Base-by-base conservation (phyloP, 2,113 vertebrate genomes). In the Triplophysa tibetana region DNA sequence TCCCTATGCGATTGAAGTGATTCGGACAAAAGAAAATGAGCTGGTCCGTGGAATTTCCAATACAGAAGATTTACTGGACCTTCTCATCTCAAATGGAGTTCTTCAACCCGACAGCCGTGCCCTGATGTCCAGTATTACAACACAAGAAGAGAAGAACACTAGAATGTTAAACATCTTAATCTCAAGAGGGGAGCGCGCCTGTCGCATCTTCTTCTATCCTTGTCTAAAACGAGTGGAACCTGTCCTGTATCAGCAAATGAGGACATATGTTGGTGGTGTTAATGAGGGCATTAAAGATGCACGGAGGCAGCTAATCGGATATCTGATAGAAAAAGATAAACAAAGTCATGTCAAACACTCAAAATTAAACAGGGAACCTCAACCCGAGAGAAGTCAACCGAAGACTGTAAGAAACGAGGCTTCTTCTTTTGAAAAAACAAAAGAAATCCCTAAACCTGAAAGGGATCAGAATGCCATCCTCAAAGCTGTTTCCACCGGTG, bases 171-270 rank as follows among this genome's bases (percentile, higher is more conserved):
- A 94, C 68, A 86, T 89, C 13, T 65, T 95, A 12, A 81, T 93
- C 78, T 93, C 92, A 67, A 92, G 89, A 81, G 94, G 94, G 65
- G 94, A 96, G 87, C 75, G 88, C 82, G 94, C 93, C 0, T 95
- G 93, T 77, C 89, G 91, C 2, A 90, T 94, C 19, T 95, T 95
- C 82, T 95, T 95, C 73, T 92, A 94, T 62, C 94, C 95, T 0
- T 95, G 94, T 87, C 89, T 96, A 68, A 94, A 93, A 88, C 69
- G 89, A 82, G 86, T 89, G 23, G 92, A 95, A 85, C 94, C 94
- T 41, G 85, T 87, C 62, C 88, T 95, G 52, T 95, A 95, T 17
- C 86, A 87, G 43, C 85, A 75, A 21, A 89, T 95, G 5, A 92
- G 89, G 82, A 88, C 85, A 72, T 92, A 94, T 0, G 76, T 94